Percentiles rank a stretch among this genome's conserved stretches.
Conservation (phyloP, 1,140 invertebrate genomes). For the Ceratina japonica region DNA sequence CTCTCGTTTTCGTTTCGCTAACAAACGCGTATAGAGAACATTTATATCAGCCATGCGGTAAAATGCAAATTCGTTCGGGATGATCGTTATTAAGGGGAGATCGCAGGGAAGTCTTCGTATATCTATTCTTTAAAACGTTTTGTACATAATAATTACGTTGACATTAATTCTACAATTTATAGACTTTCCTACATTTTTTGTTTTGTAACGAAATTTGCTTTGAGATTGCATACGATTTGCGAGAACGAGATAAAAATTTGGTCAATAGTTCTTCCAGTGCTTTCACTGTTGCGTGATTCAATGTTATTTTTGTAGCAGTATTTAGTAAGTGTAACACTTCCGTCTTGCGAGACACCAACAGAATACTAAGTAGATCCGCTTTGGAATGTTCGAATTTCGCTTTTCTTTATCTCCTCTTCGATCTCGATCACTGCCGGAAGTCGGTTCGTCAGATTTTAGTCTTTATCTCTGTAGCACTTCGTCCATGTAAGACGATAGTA, state of each 20-base stretch:
- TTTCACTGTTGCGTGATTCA: constrained; percentile 75
- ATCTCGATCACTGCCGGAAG: too few relatives aligned
- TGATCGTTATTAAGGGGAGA: background rate
- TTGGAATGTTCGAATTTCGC: constrained; percentile 14
- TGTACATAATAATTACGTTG: too few relatives aligned
- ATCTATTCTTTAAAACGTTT: too few relatives aligned
- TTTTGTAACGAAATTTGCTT: background rate
- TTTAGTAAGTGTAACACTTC: constrained; percentile 73
- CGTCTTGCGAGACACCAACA: constrained; percentile 66
- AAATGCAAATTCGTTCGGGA: background rate
- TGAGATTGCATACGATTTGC: background rate
- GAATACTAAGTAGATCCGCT: constrained; percentile 69
- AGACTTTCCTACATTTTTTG: too few relatives aligned
- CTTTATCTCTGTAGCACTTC: too few relatives aligned
- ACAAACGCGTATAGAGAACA: background rate
- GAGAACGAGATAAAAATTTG: constrained; percentile 42
- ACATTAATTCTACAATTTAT: too few relatives aligned
- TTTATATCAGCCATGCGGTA: background rate
- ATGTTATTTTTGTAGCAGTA: constrained; percentile 52
- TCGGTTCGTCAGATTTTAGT: too few relatives aligned
- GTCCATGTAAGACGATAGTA: too few relatives aligned
- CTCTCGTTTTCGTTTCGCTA: constrained; percentile 27
- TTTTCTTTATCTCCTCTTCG: background rate
- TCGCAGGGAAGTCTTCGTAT: too few relatives aligned
- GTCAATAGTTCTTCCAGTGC: constrained; percentile 69